phyloP scores from a whole-genome alignment of 2,888 invertebrate genomes.

The Acronicta leporina region DNA sequence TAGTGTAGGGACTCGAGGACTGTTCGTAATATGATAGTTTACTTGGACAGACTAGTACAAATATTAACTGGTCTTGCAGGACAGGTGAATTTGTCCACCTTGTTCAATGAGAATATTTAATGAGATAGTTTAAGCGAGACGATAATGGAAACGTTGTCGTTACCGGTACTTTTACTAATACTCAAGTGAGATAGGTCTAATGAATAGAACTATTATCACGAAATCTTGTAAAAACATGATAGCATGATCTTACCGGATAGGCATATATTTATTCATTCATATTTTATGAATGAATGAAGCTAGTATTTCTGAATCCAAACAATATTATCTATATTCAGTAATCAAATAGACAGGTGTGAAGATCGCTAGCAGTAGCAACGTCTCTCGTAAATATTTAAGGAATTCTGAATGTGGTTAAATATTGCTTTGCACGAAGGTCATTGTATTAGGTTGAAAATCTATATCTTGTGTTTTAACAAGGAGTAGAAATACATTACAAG shows the following conservation, averaged over 20 bases:
- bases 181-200: no score
- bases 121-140: neutral
- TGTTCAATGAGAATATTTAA: conserved; percentile 6
- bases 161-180: no score
- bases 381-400: conserved; percentile 43
- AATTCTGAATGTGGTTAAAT: conserved; percentile 1
- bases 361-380: conserved; percentile 50
- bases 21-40: conserved; percentile 45
- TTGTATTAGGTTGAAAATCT: neutral
- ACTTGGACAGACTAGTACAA: conserved; percentile 26
- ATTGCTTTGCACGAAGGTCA: neutral
- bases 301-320: conserved; percentile 15
- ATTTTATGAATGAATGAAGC: no score
- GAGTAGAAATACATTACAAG: no score
- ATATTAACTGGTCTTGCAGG: conserved; percentile 11
- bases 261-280: no score
- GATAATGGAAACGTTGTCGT: no score
- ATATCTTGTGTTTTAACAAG: no score
- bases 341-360: conserved; percentile 40
- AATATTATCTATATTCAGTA: conserved; percentile 25
- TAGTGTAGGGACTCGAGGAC: conserved; percentile 37
- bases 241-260: no score
- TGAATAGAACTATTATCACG: no score
- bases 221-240: no score
- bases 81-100: conserved; percentile 10